A percentile compares a stretch with the other conserved stretches of the same genome.
These are phyloP conservation scores for Drosophila ironensis DNA, from an alignment of 1,140 invertebrate species.

Conservation along the genomic window DNA sequence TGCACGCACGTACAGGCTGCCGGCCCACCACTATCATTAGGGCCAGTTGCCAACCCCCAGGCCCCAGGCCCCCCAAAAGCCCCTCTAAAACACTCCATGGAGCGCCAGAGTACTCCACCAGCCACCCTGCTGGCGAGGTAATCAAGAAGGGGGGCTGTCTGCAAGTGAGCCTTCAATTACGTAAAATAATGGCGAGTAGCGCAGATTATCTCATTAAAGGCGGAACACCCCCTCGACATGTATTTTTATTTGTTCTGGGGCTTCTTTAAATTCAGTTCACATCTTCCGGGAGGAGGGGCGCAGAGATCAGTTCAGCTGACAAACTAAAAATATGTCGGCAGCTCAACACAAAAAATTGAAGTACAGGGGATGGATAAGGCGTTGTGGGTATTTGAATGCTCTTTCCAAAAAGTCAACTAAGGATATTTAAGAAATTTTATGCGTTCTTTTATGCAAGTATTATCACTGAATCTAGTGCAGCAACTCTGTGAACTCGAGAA, in stretches of 20 bases:
- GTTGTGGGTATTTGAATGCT: neutral
- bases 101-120: constrained; percentile 1
- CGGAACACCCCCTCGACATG: constrained; percentile 9
- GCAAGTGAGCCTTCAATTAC: constrained; percentile 80
- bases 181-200: constrained; percentile 65
- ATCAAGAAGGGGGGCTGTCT: constrained; percentile 18
- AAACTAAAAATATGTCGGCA: constrained; percentile 47
- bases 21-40: constrained; percentile 45
- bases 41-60: constrained; percentile 26
- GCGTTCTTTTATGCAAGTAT: too few species aligned
- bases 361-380: neutral
- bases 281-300: neutral
- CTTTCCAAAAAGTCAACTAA: too few species aligned
- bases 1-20: constrained; percentile 41
- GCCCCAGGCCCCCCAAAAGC: neutral
- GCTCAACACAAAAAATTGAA: neutral
- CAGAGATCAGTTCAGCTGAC: constrained; percentile 24
- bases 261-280: constrained; percentile 74
- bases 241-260: neutral
- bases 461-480: too few species aligned
- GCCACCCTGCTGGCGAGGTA: constrained; percentile 3
- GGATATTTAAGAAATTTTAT: too few species aligned
- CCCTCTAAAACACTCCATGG: too few species aligned
- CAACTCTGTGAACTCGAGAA: too few species aligned
- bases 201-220: constrained; percentile 80